Conservation (phyloP, 2,888 invertebrate genomes). For the Andrena chrysosceles region DNA sequence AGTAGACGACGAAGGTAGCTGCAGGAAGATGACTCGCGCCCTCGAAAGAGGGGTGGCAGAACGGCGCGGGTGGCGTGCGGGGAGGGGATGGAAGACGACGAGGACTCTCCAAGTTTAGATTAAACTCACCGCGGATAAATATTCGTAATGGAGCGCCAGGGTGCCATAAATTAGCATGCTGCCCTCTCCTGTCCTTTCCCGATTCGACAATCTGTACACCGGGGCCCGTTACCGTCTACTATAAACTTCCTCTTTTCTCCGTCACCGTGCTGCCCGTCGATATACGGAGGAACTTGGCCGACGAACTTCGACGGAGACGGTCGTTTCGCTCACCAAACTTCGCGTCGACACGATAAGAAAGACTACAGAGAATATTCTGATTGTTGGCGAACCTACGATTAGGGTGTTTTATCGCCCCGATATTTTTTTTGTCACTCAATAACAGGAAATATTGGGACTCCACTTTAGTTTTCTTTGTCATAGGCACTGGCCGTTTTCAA, state of each 20-base stretch:
- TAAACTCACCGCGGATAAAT: slow-evolving; percentile 85
- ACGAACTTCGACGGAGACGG: slow-evolving; percentile 5
- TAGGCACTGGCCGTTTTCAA: too few species aligned
- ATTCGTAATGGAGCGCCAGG: slow-evolving; percentile 85
- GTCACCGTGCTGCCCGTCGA: slow-evolving; percentile 55
- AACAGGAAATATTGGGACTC: too few species aligned
- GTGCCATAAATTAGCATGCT: slow-evolving; percentile 85
- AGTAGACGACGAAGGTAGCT: slow-evolving; percentile 52
- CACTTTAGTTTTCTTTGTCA: too few species aligned
- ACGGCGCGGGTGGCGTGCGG: not conserved
- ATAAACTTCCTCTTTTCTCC: slow-evolving; percentile 68
- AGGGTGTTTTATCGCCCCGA: not conserved
- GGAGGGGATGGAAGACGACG: slow-evolving; percentile 45
- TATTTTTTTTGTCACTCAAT: not conserved
- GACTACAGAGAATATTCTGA: slow-evolving; percentile 13
- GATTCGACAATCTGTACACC: slow-evolving; percentile 75
- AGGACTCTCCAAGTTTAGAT: slow-evolving; percentile 84
- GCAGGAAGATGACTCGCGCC: slow-evolving; percentile 66
- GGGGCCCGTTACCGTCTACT: slow-evolving; percentile 62
- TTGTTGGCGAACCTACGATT: not conserved
- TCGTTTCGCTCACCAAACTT: slow-evolving; percentile 12
- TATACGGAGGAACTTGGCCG: slow-evolving; percentile 54
- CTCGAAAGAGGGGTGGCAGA: slow-evolving; percentile 42
- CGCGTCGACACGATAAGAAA: slow-evolving; percentile 20
- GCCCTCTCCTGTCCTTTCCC: slow-evolving; percentile 79